Base-by-base conservation (phyloP, 2,888 invertebrate genomes). In the Dynastes grantii region DNA sequence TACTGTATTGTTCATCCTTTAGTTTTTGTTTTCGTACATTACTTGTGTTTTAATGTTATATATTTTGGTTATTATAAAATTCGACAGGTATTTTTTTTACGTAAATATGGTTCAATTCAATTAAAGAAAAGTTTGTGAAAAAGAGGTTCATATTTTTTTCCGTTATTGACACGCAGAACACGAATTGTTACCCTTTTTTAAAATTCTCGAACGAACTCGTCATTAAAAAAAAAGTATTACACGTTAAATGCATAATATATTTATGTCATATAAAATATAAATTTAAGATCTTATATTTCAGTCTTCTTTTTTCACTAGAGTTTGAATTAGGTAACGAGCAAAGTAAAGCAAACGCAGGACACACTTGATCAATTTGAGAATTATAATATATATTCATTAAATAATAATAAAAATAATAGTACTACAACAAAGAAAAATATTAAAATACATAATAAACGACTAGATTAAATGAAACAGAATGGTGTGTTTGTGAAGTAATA, bases 281-380 rank as follows among this genome's bases (percentile, higher is more conserved):
- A 78, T 73, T 80, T 81, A 81, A 82, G 82, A 82, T 82, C 82
- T 82, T 80, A 77, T 79, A 75, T 80, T 68, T 82, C 82, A 82
- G 82, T 82, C 82, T 82, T 82, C 32, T 81, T 64, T 68, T 78
- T 73, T 78, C 78, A 78, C 78, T 78, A 78, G 78, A 78, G 71
- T 78, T 78, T 55, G 64, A 70, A 71, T 45, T 73, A 78, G 78
- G 78, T 78, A 77, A 77, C 77, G 58, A 51, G 32, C 67, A 71
- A 65, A 22, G 13, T 68, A 68, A 68, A 68, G 68, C 68, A 68
- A 68, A 29, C 51, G 29, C 51, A 68, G 68, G 68, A 11, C 65
- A 51, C 68, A 63, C 63, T 29, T 27, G 13, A 63, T 32, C 9
- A 32, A 32, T 32, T 63, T 63, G 63, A 63, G 63, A 63, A 32